Evolutionary conservation across 1,140 invertebrate genomes (phyloP), one percentile per base, ranked within the genome.

Genomic region (Camponotus pennsylvanicus): DNA sequence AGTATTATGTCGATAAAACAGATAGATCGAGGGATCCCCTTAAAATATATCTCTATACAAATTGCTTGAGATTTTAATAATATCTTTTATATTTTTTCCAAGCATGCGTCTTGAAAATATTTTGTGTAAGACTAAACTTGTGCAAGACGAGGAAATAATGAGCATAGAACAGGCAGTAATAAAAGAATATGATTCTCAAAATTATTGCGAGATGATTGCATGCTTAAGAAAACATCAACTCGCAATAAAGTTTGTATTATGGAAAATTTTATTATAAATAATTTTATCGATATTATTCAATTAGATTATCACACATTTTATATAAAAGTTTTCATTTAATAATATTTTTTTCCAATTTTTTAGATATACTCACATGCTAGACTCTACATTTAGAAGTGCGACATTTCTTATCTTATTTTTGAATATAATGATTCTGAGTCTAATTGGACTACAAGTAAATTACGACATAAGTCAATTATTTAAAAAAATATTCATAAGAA

Each of bases 211-310:
- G 40, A 69, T 79, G 18, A 67, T 55, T 2, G 21, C 4, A 0
- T 79, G 63, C 5, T 79, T 79, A 13, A 79, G 13, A 55, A 79
- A 67, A 79, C 77, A 79, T 55, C 77, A 79, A 69, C 42, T 69
- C 32, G 63, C 77, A 69, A 55, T 79, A 55, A 34, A 79, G 77
- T 79, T n/a, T 18, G 77, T 55, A 79, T 18, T 52, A 18, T 52
- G 15, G 4, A 52, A 52, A 52, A 27, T 79, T 79, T 21, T 55
- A 13, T 45, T 0, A 5, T 27, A 1, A 40, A 27, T 13, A 64
- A 59, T 5, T 15, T 71, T 55, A 34, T 11, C 1, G 6, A 21
- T n/a, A 11, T 75, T 40, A 27, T 18, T 52, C 15, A 52, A 1
- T 52, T 18, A 59, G 0, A 37, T 21, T 1, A 37, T 32, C 3